These are phyloP conservation scores for Cataglyphis hispanica DNA, from an alignment of 1,140 invertebrate species.

Conservation along the genomic window DNA sequence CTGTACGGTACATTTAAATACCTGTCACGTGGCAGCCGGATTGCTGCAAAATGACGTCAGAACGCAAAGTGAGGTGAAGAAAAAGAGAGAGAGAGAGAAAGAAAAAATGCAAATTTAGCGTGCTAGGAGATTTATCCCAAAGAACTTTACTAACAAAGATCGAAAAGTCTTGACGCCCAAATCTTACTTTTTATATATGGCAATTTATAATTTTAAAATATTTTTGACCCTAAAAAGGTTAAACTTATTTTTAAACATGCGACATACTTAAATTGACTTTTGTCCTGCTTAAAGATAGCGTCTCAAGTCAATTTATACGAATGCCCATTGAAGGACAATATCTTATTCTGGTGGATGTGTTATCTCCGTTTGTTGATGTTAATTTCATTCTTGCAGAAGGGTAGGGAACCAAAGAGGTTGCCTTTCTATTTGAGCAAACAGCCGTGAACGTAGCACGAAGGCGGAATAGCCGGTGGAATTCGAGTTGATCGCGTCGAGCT, in stretches of 20 bases:
- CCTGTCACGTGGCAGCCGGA: conserved; percentile 49
- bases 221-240: neutral
- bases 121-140: neutral
- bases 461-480: conserved; percentile 15
- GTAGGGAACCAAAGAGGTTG: conserved; percentile 23
- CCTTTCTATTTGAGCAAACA: conserved; percentile 54
- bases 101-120: neutral
- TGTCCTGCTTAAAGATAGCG: conserved; percentile 1
- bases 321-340: conserved; percentile 29
- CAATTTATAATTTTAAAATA: neutral
- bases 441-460: conserved; percentile 57
- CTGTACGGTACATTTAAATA: conserved; percentile 53
- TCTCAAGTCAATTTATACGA: conserved; percentile 27
- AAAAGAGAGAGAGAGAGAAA: too few species aligned
- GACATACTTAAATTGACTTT: conserved; percentile 13
- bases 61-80: neutral
- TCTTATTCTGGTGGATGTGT: conserved; percentile 30
- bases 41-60: conserved; percentile 59
- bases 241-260: neutral
- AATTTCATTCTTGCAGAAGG: conserved; percentile 9
- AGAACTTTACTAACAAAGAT: neutral
- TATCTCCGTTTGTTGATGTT: conserved; percentile 28
- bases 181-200: neutral
- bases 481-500: neutral
- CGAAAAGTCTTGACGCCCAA: neutral